Evolutionary conservation across 2,113 vertebrate genomes (phyloP).

Genomic region (Laticauda laticaudata): DNA sequence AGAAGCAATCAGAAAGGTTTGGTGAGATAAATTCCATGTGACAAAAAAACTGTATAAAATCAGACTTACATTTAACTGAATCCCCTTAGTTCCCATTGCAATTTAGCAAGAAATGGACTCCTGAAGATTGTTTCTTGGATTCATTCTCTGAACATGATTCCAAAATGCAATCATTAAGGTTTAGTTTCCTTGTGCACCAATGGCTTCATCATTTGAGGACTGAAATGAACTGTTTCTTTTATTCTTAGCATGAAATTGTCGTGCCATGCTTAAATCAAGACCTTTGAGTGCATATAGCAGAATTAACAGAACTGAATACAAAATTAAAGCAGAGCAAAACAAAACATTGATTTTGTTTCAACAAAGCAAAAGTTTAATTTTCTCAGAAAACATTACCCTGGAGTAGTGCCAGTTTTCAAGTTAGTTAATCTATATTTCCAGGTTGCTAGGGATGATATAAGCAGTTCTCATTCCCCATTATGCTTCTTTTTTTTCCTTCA

Average conservation of each 20-base stretch:
- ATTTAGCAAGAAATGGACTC: neutral
- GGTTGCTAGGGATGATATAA: neutral
- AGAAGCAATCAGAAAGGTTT: neutral
- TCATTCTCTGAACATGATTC: conserved; percentile 4
- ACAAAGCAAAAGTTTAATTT: conserved; percentile 30
- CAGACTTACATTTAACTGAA: neutral
- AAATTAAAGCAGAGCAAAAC: conserved; percentile 9
- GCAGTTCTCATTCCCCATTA: neutral
- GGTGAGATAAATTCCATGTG: neutral
- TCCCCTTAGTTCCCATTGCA: neutral
- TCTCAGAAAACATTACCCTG: conserved; percentile 41
- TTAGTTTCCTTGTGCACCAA: conserved; percentile 46
- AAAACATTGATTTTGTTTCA: conserved; percentile 43
- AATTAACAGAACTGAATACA: conserved; percentile 45
- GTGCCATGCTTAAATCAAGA: neutral
- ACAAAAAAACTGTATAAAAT: neutral
- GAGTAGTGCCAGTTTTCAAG: neutral
- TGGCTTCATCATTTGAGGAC: conserved; percentile 56
- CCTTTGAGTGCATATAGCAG: neutral
- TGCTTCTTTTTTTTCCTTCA: neutral
- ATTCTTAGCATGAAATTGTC: conserved; percentile 31
- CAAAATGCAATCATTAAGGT: conserved; percentile 23
- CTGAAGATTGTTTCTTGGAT: conserved; percentile 37
- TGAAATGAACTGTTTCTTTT: conserved; percentile 37
- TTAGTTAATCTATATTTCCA: conserved; percentile 33